phyloP scores from a whole-genome alignment of 2,113 vertebrate genomes.

The Vidua chalybeata region DNA sequence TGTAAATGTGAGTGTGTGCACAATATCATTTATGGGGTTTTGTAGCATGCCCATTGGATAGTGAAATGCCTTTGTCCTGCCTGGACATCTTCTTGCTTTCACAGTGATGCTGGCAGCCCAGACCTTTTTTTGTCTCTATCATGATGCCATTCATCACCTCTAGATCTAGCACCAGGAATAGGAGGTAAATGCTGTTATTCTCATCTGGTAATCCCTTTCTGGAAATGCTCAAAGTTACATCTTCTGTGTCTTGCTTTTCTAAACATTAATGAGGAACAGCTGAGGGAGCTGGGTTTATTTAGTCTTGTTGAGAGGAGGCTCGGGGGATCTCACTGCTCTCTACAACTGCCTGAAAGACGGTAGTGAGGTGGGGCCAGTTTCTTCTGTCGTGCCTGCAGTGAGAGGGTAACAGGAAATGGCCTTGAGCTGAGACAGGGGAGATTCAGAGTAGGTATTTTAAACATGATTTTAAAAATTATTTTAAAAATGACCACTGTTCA shows the following conservation, averaged over 20 bases:
- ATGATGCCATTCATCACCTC: background rate
- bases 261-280: background rate
- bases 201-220: background rate
- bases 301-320: background rate
- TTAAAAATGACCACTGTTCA: background rate
- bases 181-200: background rate
- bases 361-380: background rate
- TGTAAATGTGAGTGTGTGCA: accelerated
- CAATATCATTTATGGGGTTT: background rate
- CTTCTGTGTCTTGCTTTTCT: background rate
- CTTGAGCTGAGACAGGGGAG: background rate
- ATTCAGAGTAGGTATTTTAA: background rate
- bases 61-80: background rate
- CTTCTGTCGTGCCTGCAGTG: background rate
- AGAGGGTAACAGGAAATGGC: background rate
- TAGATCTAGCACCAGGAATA: background rate
- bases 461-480: background rate
- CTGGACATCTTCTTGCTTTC: background rate
- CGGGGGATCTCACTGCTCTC: accelerated
- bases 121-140: background rate
- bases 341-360: background rate
- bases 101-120: background rate
- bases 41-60: background rate
- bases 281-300: background rate
- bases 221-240: background rate